Conservation (phyloP, 1,140 invertebrate genomes). For the Scaptomyza pallida region DNA sequence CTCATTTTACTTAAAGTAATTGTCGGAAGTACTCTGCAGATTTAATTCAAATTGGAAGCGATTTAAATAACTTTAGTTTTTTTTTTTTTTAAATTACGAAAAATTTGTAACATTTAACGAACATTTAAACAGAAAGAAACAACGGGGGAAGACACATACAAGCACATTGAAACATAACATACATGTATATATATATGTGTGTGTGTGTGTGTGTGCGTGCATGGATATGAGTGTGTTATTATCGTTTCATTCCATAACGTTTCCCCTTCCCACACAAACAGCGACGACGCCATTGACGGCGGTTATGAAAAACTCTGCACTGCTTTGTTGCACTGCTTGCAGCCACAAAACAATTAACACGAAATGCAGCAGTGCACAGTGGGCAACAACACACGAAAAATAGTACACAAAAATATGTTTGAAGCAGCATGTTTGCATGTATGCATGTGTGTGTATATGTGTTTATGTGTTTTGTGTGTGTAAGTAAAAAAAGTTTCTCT, state of each 20-base stretch:
- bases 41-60: background rate
- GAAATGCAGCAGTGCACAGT: constrained; percentile 13
- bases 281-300: no score
- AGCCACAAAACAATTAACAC: background rate
- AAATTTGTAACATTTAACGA: background rate
- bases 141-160: constrained; percentile 1
- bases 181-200: background rate
- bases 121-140: no score
- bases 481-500: background rate
- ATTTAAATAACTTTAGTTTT: background rate
- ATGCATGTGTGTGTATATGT: background rate
- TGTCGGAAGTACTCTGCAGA: background rate
- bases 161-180: constrained; percentile 4
- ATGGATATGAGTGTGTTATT: no score
- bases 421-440: background rate
- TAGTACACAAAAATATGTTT: background rate
- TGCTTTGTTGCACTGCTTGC: constrained; percentile 12
- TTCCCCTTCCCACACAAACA: background rate
- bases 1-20: background rate
- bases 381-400: background rate
- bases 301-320: background rate
- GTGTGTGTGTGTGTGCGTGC: background rate
- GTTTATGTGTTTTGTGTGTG: background rate
- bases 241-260: background rate
- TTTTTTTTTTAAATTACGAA: background rate